A percentile compares a stretch with the other conserved stretches of the same genome.
Conservation (phyloP, 1,140 invertebrate genomes). For the Nomia melanderi region DNA sequence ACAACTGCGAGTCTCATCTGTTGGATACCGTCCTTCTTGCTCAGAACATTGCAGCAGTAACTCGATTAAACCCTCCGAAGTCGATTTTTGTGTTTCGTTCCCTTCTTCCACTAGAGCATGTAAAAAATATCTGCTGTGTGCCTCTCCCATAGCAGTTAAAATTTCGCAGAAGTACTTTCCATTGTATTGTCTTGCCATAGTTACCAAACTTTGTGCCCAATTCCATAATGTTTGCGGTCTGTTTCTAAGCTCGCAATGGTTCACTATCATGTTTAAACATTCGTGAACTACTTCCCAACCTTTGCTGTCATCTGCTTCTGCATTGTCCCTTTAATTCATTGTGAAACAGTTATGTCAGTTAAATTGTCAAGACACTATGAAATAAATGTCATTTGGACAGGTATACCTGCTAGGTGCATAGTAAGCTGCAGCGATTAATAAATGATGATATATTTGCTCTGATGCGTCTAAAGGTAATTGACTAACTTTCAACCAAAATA, state of each 20-base stretch:
- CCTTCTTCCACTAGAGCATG: conserved; percentile 73
- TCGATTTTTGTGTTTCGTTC: conserved; percentile 74
- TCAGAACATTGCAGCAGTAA: conserved; percentile 88
- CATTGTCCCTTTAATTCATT: conserved; percentile 40
- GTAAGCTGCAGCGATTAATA: conserved; percentile 71
- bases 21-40: conserved; percentile 61
- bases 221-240: conserved; percentile 72
- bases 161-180: conserved; percentile 72
- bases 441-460: conserved; percentile 70
- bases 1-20: conserved; percentile 85
- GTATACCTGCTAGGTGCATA: conserved; percentile 72
- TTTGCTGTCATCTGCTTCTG: conserved; percentile 59
- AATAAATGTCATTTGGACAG: not conserved
- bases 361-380: not conserved
- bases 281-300: conserved; percentile 74
- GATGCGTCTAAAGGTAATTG: conserved; percentile 71
- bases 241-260: conserved; percentile 64
- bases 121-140: conserved; percentile 71
- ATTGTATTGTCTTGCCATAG: conserved; percentile 67
- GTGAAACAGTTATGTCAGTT: not conserved
- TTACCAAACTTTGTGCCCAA: conserved; percentile 71
- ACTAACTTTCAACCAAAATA: conserved; percentile 73
- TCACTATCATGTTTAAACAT: conserved; percentile 71
- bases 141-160: conserved; percentile 74
- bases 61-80: conserved; percentile 81